Evolutionary conservation across 1,140 invertebrate genomes (phyloP), one percentile per base, ranked within the genome.

Genomic region (Sminthurides bifidus): DNA sequence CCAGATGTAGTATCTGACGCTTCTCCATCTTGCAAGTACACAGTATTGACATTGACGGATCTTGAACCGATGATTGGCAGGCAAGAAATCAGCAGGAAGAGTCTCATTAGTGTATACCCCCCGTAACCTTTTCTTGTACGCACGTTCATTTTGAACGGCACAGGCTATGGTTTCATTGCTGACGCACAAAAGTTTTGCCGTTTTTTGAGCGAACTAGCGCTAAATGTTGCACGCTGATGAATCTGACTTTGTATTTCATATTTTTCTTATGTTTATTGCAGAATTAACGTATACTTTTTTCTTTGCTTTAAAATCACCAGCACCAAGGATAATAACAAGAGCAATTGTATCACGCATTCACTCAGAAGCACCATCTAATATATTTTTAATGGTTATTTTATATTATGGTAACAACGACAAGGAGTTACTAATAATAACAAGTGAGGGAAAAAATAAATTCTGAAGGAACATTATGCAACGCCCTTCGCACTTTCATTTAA

Each of bases 11-110:
- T n/a, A 4, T 14, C 31, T 0, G 54, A 46, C 1, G 30, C 27
- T 14, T 46, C 45, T 5, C 26, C 45, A 12, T 33, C 29, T 37
- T 44, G 45, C 10, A 35, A 49, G 17, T 46, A 41, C 14, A 49
- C 29, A 14, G 26, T 49, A 2, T 37, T 24, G n/a, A 49, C 43
- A 46, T 48, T 56, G 35, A 56, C 19, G 15, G 54, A 44, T 2
- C 46, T 8, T 5, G 54, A 56, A n/a, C 54, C 54, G 45, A 56
- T 56, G 3, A 44, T 30, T n/a, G 54, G 54, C 8, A 56, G 17
- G 10, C 29, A 33, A 46, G 19, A 26, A 1, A 23, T 19, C 5
- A 40, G 10, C 6, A 46, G 45, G 15, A 54, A 23, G 14, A 54
- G n/a, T 1, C 26, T 35, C 6, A 35, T 24, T 10, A 23, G 33